Evolutionary conservation across 2,797 vertebrate species (phyloP).

Genomic region (Hozukius guyotensis): DNA sequence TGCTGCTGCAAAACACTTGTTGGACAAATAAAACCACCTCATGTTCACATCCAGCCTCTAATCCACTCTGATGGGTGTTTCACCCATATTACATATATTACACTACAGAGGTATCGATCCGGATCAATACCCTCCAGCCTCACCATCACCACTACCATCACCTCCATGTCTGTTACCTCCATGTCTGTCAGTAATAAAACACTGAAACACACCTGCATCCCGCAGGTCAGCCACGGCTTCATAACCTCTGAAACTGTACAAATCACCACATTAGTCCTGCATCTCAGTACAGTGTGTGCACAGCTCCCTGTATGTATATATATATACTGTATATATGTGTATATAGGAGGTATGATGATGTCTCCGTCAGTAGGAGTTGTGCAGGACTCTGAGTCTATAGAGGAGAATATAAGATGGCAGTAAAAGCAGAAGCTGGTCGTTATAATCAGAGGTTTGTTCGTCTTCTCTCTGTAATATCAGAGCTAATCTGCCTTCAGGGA

Average conservation of each 20-base stretch:
- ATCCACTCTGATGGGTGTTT: slow-evolving; percentile 51
- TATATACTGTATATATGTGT: neutral
- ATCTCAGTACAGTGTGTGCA: neutral
- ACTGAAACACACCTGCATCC: slow-evolving; percentile 21
- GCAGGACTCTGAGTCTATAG: slow-evolving; percentile 12
- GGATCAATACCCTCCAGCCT: slow-evolving; percentile 53
- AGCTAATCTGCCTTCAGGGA: slow-evolving; percentile 45
- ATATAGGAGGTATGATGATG: slow-evolving; percentile 9
- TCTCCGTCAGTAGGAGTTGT: slow-evolving; percentile 35
- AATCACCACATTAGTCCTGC: slow-evolving; percentile 17
- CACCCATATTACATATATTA: slow-evolving; percentile 50
- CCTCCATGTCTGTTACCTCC: slow-evolving; percentile 4
- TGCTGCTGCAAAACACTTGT: slow-evolving; percentile 56
- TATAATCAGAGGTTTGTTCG: slow-evolving; percentile 36
- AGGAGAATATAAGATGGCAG: slow-evolving; percentile 29
- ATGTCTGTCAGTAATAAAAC: slow-evolving; percentile 48
- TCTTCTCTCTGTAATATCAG: slow-evolving; percentile 25
- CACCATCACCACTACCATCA: slow-evolving; percentile 2
- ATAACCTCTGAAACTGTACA: slow-evolving; percentile 19
- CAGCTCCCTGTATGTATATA: neutral
- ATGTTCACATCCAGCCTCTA: slow-evolving; percentile 26
- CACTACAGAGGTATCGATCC: slow-evolving; percentile 56
- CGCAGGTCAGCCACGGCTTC: slow-evolving; percentile 36
- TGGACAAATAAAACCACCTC: slow-evolving; percentile 8
- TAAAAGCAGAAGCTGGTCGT: slow-evolving; percentile 9